phyloP scores from a whole-genome alignment of 1,140 invertebrate species.

The Listronotus bonariensis region DNA sequence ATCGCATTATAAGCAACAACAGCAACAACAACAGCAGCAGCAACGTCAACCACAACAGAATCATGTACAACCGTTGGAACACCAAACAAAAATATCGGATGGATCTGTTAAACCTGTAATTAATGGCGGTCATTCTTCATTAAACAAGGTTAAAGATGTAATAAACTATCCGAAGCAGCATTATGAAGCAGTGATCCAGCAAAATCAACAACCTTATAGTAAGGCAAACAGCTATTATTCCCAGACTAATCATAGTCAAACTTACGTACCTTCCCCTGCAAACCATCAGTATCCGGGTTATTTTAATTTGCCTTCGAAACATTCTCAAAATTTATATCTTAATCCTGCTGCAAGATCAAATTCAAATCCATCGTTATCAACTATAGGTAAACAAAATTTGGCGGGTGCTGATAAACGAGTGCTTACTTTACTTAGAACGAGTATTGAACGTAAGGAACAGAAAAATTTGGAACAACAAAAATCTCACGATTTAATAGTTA shows the following conservation, averaged over 20 bases:
- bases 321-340: conserved; percentile 40
- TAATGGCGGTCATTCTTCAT: conserved; percentile 40
- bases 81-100: not conserved
- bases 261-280: conserved; percentile 46
- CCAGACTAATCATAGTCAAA: conserved; percentile 44
- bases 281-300: conserved; percentile 47
- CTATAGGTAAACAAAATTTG: conserved; percentile 31
- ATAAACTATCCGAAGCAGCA: conserved; percentile 32
- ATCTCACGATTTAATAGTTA: conserved; percentile 31
- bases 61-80: not conserved
- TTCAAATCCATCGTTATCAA: conserved; percentile 41
- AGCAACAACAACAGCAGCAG: conserved; percentile 37
- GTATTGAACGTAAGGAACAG: conserved; percentile 68
- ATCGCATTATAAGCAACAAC: conserved; percentile 48
- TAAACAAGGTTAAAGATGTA: conserved; percentile 18
- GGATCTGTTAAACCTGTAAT: conserved; percentile 33
- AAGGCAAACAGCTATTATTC: not conserved
- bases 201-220: conserved; percentile 14
- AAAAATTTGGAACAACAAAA: conserved; percentile 55
- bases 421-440: conserved; percentile 69
- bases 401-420: conserved; percentile 64
- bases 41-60: conserved; percentile 34
- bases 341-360: conserved; percentile 43
- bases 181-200: not conserved
- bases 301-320: conserved; percentile 26